Evolutionary conservation across 2,113 vertebrate species (phyloP), one percentile per base, ranked within the genome.

Genomic region (Phylloscopus trochiloides): DNA sequence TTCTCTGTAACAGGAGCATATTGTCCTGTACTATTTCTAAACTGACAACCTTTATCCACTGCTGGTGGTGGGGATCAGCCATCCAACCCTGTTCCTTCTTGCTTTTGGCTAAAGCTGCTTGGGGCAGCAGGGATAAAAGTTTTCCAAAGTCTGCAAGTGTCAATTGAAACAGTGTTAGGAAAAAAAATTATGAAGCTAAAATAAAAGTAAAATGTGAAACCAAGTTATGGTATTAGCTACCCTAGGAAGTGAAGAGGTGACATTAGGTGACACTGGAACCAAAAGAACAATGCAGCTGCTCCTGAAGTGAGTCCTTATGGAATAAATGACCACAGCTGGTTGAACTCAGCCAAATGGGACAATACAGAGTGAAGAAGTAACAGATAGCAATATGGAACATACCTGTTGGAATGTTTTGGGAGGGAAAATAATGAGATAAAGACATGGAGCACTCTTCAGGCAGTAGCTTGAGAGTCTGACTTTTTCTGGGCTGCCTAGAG

Each of bases 321-420:
- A 68, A 65, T 50, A 10, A 71, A 31, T 36, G 47, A 57, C 42
- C 4, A 2, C 6, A 6, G 15, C 31, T 55, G 12, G 18, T 4
- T 94, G 40, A 57, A 65, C 22, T 78, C 16, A 1, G 51, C 19
- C 19, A 51, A 59, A 68, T 5, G 13, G 12, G 32, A 57, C 14
- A 6, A 47, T 31, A 38, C 2, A 58, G 28, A 71, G 4, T 17
- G 24, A 67, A 25, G 21, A 83, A 47, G 40, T 62, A 76, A 32
- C 18, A 65, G 22, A 12, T 21, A 15, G 68, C 8, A 2, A 40
- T 7, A n/a, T 19, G 9, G 8, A 91, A 72, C 9, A 55, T 86
- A 32, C 1, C 22, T 0, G 0, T 29, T 86, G 42, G 6, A 57
- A 50, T 50, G 18, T 15, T 65, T 57, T 7, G 0, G 1, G 6